These are phyloP conservation scores for Folsomia manolachei DNA, from an alignment of 2,888 invertebrate species.

Conservation along the genomic window DNA sequence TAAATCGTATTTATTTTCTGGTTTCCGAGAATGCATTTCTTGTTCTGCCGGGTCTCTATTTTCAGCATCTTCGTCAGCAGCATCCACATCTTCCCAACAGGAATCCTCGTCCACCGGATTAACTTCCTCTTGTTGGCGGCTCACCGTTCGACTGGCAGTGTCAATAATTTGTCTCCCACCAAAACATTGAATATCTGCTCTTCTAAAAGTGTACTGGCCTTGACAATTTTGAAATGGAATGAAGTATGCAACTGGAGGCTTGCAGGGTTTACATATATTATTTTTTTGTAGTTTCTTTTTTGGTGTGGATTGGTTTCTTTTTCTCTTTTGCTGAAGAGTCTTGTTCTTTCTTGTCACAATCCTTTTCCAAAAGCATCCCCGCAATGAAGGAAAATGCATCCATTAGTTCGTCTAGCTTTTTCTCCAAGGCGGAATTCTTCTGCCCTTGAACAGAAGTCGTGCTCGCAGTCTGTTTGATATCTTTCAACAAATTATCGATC, in stretches of 20 bases:
- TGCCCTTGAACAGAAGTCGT: neutral
- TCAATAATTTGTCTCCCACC: neutral
- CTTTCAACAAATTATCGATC: slow-evolving; percentile 1
- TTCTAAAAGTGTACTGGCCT: slow-evolving; percentile 8
- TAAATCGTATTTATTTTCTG: too few relatives aligned
- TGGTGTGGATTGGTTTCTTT: neutral
- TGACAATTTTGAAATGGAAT: slow-evolving; percentile 10
- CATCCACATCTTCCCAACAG: neutral
- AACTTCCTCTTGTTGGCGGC: slow-evolving; percentile 1
- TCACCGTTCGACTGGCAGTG: neutral
- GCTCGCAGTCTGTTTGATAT: neutral
- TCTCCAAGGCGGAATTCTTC: neutral
- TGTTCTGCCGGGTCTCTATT: neutral
- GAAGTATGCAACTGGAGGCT: slow-evolving; percentile 21
- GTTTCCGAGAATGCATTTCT: neutral
- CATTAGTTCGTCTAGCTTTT: slow-evolving; percentile 7
- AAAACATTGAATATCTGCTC: neutral
- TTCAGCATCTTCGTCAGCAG: neutral
- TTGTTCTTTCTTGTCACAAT: neutral
- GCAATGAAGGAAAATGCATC: slow-evolving; percentile 9
- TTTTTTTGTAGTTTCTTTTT: neutral
- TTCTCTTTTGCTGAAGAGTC: neutral
- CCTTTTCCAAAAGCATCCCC: slow-evolving; percentile 20
- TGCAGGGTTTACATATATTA: too few relatives aligned
- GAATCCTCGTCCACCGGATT: neutral